phyloP scores from a whole-genome alignment of 2,888 invertebrate genomes.

The Saturnia japonica region DNA sequence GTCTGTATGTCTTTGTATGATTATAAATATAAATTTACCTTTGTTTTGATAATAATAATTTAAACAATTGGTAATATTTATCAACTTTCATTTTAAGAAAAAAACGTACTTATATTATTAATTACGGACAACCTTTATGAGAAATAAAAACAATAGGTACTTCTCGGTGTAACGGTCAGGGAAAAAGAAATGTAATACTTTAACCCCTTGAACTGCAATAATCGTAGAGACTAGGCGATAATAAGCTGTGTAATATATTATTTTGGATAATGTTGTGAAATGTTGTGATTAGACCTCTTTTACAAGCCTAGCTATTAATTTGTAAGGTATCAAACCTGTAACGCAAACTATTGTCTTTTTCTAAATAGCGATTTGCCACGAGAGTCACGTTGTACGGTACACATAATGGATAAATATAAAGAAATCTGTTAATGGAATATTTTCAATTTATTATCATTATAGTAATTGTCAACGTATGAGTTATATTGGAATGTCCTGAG shows the following conservation, averaged over 20 bases:
- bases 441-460: neutral
- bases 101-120: neutral
- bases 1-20: neutral
- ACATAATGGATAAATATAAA: constrained; percentile 9
- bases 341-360: constrained; percentile 42
- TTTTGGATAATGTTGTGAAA: neutral
- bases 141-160: neutral
- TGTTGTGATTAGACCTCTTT: neutral
- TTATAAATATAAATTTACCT: neutral
- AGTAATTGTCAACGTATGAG: neutral
- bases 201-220: neutral
- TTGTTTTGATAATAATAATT: neutral
- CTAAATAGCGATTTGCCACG: constrained; percentile 54
- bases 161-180: neutral
- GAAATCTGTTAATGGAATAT: neutral
- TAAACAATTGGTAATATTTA: neutral
- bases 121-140: neutral
- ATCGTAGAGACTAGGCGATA: neutral
- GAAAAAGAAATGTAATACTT: neutral
- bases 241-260: neutral
- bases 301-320: constrained; percentile 22
- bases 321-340: constrained; percentile 29
- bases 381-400: constrained; percentile 20
- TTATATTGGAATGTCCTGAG: neutral
- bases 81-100: neutral